Base-by-base conservation (phyloP, 1,140 invertebrate genomes). In the Drosophila micromelanica region DNA sequence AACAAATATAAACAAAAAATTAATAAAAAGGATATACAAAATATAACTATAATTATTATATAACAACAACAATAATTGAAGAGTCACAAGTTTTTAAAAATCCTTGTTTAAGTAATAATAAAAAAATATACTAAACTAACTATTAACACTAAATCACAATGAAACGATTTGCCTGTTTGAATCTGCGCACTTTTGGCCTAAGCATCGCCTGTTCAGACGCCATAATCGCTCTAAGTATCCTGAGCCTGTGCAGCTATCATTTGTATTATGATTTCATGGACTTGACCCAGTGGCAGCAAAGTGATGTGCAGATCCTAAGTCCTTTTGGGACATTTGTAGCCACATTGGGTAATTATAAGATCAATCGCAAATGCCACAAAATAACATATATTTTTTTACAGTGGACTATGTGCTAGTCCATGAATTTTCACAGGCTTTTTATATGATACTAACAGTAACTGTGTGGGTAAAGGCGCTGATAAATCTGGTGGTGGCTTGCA, bases 381-480 rank as follows among this genome's bases (percentile, higher is more conserved):
- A 30, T 54, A 17, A 77, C 35, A 7, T 2, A 23, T n/a, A 12
- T 12, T 11, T 3, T 6, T 73, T 69, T 71, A 0, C 23, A 91
- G 90, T 91, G 40, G 78, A 91, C 42, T 91, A 91, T 70, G 68
- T 91, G 9, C 71, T 91, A 55, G 80, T 91, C 3, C 73, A 91
- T 57, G 90, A 91, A 48, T 91, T 91, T 20, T 90, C 90, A 1
- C 80, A 90, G 23, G 90, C 90, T 8, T 91, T 91, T 45, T 91
- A 91, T 54, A 91, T 91, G 82, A 90, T 91, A 51, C 69, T 91
- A 13, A 84, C 90, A 3, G 70, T 89, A 8, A 89, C 85, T 13
- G 72, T 91, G 60, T 91, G 90, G 90, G 63, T 91, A 9, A 91
- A 91, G 70, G 81, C 90, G 5, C 81, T 91, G 57, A 87, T 91